Conservation (phyloP, 1,140 invertebrate species). For the Campoletis sonorensis region DNA sequence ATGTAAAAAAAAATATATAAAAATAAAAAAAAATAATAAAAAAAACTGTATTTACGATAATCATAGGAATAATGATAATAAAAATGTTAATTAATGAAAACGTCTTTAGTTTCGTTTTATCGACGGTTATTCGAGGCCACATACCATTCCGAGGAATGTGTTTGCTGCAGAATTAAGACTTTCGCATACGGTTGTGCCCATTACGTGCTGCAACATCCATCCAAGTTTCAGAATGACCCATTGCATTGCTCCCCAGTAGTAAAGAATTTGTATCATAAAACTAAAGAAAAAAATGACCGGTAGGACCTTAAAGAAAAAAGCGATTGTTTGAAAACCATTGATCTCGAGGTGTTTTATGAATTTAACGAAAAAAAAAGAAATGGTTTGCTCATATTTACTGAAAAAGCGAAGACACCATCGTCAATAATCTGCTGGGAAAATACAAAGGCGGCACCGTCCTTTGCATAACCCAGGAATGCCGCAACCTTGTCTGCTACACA, state of each 20-base stretch:
- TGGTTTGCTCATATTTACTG: slow-evolving; percentile 77
- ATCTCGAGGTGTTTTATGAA: not conserved
- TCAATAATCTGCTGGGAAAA: slow-evolving; percentile 86
- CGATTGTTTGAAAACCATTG: slow-evolving; percentile 12
- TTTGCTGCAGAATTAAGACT: slow-evolving; percentile 94
- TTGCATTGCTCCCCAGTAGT: slow-evolving; percentile 93
- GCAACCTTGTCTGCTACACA: slow-evolving; percentile 89
- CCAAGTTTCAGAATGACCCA: slow-evolving; percentile 90
- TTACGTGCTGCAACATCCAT: slow-evolving; percentile 82
- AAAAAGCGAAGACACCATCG: slow-evolving; percentile 86
- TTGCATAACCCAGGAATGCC: slow-evolving; percentile 87
- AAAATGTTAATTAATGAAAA: not conserved
- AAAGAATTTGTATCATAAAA: slow-evolving; percentile 91
- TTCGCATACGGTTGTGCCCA: slow-evolving; percentile 94
- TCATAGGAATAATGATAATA: not conserved
- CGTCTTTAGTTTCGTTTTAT: slow-evolving; percentile 40
- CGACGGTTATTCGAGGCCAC: slow-evolving; percentile 42
- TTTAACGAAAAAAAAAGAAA: slow-evolving; percentile 31
- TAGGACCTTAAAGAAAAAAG: slow-evolving; percentile 79
- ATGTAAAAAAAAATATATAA: too few species aligned
- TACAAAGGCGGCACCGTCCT: slow-evolving; percentile 89
- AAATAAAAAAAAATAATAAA: not conserved
- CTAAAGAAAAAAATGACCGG: slow-evolving; percentile 95
- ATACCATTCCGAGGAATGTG: slow-evolving; percentile 93
- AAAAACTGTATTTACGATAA: slow-evolving; percentile 2